A percentile compares a stretch with the other conserved stretches of the same genome.
phyloP scores from a whole-genome alignment of 2,797 vertebrate species.

The Agapornis canus region DNA sequence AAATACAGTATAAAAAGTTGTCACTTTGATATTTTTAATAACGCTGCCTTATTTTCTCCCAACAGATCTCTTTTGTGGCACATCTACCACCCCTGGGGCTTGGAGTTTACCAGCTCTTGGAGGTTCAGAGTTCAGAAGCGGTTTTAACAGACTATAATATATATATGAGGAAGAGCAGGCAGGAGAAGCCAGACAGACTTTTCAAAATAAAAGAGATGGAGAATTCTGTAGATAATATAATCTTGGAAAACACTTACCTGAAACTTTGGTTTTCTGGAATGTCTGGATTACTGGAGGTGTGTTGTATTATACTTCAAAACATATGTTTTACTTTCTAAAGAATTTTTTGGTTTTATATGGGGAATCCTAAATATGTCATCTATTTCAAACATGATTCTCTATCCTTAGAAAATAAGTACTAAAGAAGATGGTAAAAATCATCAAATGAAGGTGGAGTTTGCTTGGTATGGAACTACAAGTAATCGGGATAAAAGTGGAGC shows the following conservation, averaged over 20 bases:
- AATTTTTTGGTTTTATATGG: neutral
- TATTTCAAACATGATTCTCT: neutral
- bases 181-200: constrained; percentile 49
- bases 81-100: constrained; percentile 85
- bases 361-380: neutral
- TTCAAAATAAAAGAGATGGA: constrained; percentile 80
- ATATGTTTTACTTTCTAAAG: neutral
- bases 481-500: constrained; percentile 91
- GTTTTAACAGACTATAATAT: constrained; percentile 79
- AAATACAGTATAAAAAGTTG: neutral
- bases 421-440: constrained; percentile 80
- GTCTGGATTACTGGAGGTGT: constrained; percentile 88
- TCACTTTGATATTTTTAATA: neutral
- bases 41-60: neutral
- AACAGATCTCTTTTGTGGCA: constrained; percentile 85
- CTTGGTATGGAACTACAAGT: constrained; percentile 88
- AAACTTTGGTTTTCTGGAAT: constrained; percentile 80
- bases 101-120: constrained; percentile 82
- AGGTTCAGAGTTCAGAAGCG: constrained; percentile 72
- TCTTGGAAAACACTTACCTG: constrained; percentile 85
- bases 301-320: neutral
- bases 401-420: constrained; percentile 78
- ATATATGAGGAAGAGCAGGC: constrained; percentile 43
- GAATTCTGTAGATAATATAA: constrained; percentile 71
- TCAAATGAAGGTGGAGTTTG: constrained; percentile 83